Percentiles rank a stretch among this genome's conserved stretches.
Conservation (phyloP, 2,113 vertebrate genomes). For the Vulpes ferrilata region DNA sequence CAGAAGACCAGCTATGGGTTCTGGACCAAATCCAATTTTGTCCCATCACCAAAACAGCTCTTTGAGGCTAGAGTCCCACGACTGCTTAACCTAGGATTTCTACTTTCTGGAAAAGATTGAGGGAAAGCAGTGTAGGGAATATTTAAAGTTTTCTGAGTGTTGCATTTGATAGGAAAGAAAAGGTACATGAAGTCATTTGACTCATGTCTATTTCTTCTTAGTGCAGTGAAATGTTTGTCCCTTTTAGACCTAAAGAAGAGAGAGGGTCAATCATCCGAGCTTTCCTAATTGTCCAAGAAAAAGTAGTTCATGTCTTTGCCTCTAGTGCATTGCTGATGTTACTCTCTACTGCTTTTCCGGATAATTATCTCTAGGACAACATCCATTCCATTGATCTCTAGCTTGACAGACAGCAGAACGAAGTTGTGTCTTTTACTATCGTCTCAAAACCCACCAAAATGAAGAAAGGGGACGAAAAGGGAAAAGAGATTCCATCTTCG, state of each 20-base stretch:
- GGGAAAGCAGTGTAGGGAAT: not conserved
- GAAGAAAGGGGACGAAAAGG: not conserved
- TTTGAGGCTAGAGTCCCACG: not conserved
- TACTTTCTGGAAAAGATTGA: not conserved
- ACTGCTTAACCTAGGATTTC: not conserved
- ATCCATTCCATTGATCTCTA: not conserved
- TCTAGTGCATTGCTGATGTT: not conserved
- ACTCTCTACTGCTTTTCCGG: not conserved
- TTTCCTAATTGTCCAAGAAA: not conserved
- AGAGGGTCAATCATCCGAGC: not conserved
- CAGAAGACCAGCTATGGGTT: not conserved
- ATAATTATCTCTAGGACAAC: not conserved
- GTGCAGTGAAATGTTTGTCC: not conserved
- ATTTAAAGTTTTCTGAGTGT: not conserved
- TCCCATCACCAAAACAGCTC: not conserved
- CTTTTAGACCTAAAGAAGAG: not conserved
- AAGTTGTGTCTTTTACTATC: not conserved
- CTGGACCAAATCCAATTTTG: not conserved
- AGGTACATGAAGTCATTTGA: not conserved
- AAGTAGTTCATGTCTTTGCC: not conserved
- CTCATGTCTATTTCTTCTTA: not conserved
- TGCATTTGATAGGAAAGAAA: not conserved
- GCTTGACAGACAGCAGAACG: not conserved
- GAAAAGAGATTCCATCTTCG: not conserved
- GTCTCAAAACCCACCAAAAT: not conserved